phyloP scores from a whole-genome alignment of 2,888 invertebrate species.

The Mythimna loreyi region DNA sequence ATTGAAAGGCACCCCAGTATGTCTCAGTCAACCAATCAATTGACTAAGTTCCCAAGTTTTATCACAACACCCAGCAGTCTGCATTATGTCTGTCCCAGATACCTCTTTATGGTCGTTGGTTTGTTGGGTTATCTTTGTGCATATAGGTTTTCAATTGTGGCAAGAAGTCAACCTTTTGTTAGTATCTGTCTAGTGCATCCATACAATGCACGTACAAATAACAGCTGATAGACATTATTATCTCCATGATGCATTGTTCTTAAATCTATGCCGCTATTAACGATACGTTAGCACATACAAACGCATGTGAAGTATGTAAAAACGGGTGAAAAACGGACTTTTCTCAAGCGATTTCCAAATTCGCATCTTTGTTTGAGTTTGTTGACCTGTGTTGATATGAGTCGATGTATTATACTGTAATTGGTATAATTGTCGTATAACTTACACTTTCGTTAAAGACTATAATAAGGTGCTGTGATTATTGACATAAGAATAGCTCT shows the following conservation, averaged over 20 bases:
- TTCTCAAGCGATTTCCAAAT: constrained; percentile 67
- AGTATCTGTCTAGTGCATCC: background rate
- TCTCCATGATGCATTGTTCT: constrained; percentile 66
- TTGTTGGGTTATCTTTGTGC: background rate
- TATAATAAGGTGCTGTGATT: constrained; percentile 23
- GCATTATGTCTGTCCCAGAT: background rate
- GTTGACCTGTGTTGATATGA: constrained; percentile 47
- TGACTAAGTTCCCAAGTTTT: too few species aligned
- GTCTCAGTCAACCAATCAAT: too few species aligned
- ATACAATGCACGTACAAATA: constrained; percentile 50
- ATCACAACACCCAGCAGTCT: too few species aligned
- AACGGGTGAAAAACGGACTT: constrained; percentile 49
- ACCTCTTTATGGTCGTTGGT: background rate
- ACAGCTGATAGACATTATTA: constrained; percentile 54
- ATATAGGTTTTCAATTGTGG: background rate
- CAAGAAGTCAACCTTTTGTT: constrained; percentile 1
- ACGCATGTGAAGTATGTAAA: constrained; percentile 50
- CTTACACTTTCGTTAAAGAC: constrained; percentile 38
- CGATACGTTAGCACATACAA: constrained; percentile 63
- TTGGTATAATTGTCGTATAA: constrained; percentile 48
- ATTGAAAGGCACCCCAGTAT: too few species aligned
- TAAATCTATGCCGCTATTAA: constrained; percentile 71
- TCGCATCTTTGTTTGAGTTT: constrained; percentile 63
- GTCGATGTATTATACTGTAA: constrained; percentile 44
- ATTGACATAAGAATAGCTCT: constrained; percentile 34